Evolutionary conservation across 1,140 invertebrate genomes (phyloP), one percentile per base, ranked within the genome.

Genomic region (Drosophila takahashii): DNA sequence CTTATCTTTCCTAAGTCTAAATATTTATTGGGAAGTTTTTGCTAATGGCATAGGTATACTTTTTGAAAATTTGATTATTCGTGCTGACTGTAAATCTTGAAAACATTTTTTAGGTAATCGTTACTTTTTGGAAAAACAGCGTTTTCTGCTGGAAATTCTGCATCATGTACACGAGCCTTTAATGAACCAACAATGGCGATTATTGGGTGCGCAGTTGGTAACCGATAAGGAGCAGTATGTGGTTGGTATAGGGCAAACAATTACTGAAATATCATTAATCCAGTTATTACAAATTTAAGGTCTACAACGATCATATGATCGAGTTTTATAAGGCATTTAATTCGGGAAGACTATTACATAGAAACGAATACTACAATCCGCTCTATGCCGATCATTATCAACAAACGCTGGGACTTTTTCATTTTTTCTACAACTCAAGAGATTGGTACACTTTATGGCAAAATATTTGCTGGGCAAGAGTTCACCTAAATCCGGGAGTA

Each of bases 391-490:
- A 94, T 4, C 95, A 95, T 42, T 77, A 93, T 5, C 86, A 94
- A 34, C 94, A 96, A 84, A 93, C 94, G 8, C 77, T 94, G 6
- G 93, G 92, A 0, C 86, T 96, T 37, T 96, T 95, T 93, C 93
- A 95, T 39, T 77, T 95, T 39, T 93, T 96, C 66, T 95, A 94
- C 89, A 94, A 94, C 75, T 94, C 95, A 29, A 95, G 95, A 67
- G 94, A 94, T 60, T 95, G 93, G 76, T 92, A 92, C 15, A 94
- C 94, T 0, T 93, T 94, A 79, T 92, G 94, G 61, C 94, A 94
- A 52, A 94, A 93, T 6, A 94, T 95, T 7, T 93, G 93, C 64
- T 96, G 94, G 94, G 94, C 95, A 29, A 93, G 95, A 10, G 83
- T 94, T 11, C 72, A 94, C 67, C 61, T 95, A 3, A 96, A 96